Conservation (phyloP, 2,797 vertebrate genomes). For the Liparis tanakae region DNA sequence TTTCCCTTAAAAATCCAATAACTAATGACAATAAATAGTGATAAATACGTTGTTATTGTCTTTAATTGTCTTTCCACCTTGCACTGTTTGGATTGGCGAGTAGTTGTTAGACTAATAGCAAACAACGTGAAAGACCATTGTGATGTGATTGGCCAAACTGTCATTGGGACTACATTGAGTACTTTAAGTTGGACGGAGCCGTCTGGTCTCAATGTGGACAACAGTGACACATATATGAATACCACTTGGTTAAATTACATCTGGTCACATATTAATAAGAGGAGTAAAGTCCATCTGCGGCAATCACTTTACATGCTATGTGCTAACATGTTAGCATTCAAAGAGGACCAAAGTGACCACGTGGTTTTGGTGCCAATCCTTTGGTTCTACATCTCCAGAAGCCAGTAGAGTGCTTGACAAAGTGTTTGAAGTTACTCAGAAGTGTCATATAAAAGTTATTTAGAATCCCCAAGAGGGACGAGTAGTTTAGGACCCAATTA, state of each 20-base stretch:
- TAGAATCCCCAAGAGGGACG: no score
- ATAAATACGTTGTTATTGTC: background rate
- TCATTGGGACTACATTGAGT: background rate
- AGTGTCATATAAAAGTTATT: background rate
- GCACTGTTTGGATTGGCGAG: no score
- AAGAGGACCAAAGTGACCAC: background rate
- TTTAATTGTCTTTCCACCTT: background rate
- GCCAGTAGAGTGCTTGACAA: constrained; percentile 16
- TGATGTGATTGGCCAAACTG: background rate
- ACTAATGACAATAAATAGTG: background rate
- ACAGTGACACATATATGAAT: no score
- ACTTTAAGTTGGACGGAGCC: background rate
- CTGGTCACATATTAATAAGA: background rate
- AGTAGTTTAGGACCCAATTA: background rate
- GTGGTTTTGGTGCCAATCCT: background rate
- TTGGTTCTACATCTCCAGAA: constrained; percentile 8
- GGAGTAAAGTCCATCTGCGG: background rate
- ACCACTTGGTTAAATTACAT: background rate
- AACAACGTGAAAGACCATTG: background rate
- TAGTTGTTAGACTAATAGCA: background rate
- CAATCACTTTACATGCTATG: background rate
- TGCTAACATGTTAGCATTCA: background rate
- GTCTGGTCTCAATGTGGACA: no score
- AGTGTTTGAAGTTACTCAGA: constrained; percentile 68
- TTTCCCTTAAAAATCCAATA: background rate